Percentiles rank a stretch among this genome's conserved stretches.
These are phyloP conservation scores for Dallia pectoralis DNA, from an alignment of 2,797 vertebrate genomes.

Conservation along the genomic window DNA sequence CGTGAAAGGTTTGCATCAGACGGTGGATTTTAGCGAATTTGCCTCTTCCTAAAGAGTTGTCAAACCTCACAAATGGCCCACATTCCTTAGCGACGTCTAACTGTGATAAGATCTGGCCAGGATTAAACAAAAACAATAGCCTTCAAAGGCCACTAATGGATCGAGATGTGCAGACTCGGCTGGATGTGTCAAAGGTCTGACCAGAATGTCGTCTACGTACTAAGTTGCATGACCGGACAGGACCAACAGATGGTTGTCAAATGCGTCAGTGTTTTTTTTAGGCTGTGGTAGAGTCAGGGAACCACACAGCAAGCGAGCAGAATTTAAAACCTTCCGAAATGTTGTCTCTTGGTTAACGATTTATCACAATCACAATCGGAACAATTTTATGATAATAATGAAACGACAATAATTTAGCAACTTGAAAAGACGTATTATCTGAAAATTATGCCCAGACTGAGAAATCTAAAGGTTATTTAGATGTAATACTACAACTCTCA, in stretches of 20 bases:
- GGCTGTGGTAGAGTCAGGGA: conserved; percentile 28
- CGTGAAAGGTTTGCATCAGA: background rate
- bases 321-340: background rate
- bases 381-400: too few relatives aligned
- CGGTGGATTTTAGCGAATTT: background rate
- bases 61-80: conserved; percentile 14
- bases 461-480: conserved; percentile 18
- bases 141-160: conserved; percentile 41
- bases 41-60: background rate
- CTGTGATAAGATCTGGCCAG: conserved; percentile 21
- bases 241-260: conserved; percentile 36
- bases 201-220: conserved; percentile 24
- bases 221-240: conserved; percentile 35
- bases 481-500: conserved; percentile 35
- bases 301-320: conserved; percentile 30
- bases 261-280: conserved; percentile 19
- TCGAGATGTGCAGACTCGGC: conserved; percentile 30
- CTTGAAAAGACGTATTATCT: too few relatives aligned
- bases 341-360: too few relatives aligned
- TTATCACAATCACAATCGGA: too few relatives aligned
- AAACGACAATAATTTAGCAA: too few relatives aligned
- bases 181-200: conserved; percentile 24
- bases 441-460: conserved; percentile 5
- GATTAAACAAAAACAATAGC: conserved; percentile 13
- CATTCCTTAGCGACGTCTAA: conserved; percentile 28